These are phyloP conservation scores for Porites divaricata DNA, from an alignment of 92 coral and sea anemone genomes.

Conservation along the genomic window DNA sequence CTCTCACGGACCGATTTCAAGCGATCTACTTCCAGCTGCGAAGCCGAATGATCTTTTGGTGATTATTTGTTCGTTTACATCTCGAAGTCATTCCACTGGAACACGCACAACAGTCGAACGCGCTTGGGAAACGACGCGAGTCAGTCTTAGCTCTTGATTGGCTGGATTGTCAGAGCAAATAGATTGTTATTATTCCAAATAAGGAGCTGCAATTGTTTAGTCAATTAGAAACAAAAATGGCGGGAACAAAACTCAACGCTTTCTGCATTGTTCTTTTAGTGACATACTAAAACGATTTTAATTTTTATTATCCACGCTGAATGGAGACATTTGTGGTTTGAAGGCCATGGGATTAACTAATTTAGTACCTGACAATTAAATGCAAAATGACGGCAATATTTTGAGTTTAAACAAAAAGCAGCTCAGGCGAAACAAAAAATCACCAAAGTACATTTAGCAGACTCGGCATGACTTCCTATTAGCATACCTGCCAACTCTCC, in stretches of 20 bases:
- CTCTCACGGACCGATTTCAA: constrained; percentile 19
- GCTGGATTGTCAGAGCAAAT: constrained; percentile 60
- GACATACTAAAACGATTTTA: background rate
- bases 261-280: constrained; percentile 14
- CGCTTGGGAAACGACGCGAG: constrained; percentile 84
- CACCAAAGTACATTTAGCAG: no score
- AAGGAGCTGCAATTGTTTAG: constrained; percentile 57
- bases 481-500: no score
- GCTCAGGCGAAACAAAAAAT: no score
- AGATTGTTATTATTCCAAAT: constrained; percentile 66
- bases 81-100: constrained; percentile 31
- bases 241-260: constrained; percentile 70
- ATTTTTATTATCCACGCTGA: background rate
- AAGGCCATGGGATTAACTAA: constrained; percentile 24
- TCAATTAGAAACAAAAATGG: constrained; percentile 61
- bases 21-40: constrained; percentile 47
- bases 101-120: constrained; percentile 60
- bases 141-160: constrained; percentile 67
- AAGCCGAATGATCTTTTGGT: constrained; percentile 15
- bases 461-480: no score
- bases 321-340: background rate
- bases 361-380: constrained; percentile 10
- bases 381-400: background rate
- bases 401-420: no score
- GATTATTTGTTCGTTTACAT: constrained; percentile 23